phyloP scores from a whole-genome alignment of 2,888 invertebrate species.

The Catocala sponsa region DNA sequence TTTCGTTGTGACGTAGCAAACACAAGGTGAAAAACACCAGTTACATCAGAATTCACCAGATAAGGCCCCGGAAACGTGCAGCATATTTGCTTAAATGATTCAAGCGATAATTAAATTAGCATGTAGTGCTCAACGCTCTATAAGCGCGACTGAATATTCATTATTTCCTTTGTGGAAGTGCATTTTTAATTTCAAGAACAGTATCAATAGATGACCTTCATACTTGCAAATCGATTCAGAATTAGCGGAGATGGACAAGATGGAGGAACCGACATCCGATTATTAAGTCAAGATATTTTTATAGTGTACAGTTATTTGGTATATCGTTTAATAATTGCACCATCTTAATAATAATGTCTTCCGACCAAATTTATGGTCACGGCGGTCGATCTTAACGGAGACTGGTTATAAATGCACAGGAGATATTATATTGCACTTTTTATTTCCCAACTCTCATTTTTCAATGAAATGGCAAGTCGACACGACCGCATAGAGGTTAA shows the following conservation, averaged over 20 bases:
- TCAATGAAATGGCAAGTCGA: no score
- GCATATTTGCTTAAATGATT: neutral
- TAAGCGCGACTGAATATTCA: slow-evolving; percentile 3
- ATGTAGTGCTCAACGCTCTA: slow-evolving; percentile 1
- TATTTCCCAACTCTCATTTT: no score
- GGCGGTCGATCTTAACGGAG: no score
- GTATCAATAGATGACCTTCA: neutral
- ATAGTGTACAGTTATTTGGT: no score
- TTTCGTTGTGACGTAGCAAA: neutral
- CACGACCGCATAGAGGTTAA: no score
- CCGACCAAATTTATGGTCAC: no score
- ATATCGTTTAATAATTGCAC: no score
- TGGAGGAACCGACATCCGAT: no score
- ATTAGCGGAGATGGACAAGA: neutral
- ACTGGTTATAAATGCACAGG: no score
- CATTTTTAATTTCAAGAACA: neutral
- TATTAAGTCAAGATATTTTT: no score
- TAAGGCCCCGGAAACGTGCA: neutral
- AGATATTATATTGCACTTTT: no score
- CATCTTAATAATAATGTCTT: no score
- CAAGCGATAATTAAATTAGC: slow-evolving; percentile 6
- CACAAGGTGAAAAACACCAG: neutral
- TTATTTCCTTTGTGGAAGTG: neutral
- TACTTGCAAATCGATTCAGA: neutral
- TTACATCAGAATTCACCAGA: neutral